Conservation (phyloP, 2,113 vertebrate species). For the Nesospiza acunhae region DNA sequence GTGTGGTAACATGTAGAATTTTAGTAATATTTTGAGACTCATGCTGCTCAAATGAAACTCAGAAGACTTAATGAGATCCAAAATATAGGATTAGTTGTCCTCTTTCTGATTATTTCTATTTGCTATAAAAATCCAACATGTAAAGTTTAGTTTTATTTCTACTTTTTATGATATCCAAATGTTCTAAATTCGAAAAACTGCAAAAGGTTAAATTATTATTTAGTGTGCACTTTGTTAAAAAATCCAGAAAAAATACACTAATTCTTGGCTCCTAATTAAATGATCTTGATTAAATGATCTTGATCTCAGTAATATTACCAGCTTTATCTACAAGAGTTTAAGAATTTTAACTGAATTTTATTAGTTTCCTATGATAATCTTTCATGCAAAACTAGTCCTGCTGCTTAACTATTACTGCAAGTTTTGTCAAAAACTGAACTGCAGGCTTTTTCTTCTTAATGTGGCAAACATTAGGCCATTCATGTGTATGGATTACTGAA, state of each 20-base stretch:
- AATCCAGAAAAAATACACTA: background rate
- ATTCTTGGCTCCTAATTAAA: background rate
- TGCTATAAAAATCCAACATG: background rate
- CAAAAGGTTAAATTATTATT: background rate
- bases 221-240: background rate
- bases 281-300: background rate
- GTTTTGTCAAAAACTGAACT: background rate
- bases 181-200: background rate
- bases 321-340: background rate
- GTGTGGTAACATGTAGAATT: background rate
- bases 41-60: background rate
- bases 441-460: background rate
- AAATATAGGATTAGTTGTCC: background rate
- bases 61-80: background rate
- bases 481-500: background rate
- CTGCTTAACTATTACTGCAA: background rate
- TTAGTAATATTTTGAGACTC: background rate
- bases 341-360: conserved; percentile 17
- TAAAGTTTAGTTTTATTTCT: background rate
- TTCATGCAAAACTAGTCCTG: conserved; percentile 17
- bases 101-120: background rate
- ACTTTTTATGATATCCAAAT: background rate
- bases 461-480: background rate
- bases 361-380: background rate
- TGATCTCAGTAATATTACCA: background rate